Percentiles rank a stretch among this genome's conserved stretches.
phyloP scores from a whole-genome alignment of 2,113 vertebrate genomes.

The Corvus moneduloides region DNA sequence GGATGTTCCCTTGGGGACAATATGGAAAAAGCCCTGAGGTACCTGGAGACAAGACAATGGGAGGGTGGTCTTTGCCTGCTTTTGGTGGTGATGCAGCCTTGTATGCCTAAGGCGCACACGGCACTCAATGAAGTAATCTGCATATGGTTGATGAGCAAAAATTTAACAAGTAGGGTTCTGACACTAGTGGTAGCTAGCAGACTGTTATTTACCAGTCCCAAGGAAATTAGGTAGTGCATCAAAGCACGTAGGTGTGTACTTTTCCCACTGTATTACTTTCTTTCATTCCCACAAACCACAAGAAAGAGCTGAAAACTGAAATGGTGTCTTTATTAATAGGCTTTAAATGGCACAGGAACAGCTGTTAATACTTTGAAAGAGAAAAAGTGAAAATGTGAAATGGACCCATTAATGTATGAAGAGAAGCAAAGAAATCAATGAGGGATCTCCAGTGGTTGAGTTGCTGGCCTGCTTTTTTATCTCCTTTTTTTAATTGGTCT shows the following conservation, averaged over 20 bases:
- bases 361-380: conserved; percentile 15
- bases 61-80: not conserved
- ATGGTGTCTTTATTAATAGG: not conserved
- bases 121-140: not conserved
- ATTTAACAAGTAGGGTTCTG: not conserved
- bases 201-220: not conserved
- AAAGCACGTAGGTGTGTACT: not conserved
- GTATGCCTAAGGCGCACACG: not conserved
- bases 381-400: conserved; percentile 13
- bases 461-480: conserved; percentile 25
- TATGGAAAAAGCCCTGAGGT: not conserved
- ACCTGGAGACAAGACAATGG: not conserved
- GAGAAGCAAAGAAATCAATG: conserved; percentile 42
- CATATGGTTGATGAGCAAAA: not conserved
- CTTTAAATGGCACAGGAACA: conserved; percentile 29
- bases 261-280: not conserved
- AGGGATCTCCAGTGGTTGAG: conserved; percentile 11
- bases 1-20: not conserved
- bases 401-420: conserved; percentile 37
- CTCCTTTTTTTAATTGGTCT: conserved; percentile 38
- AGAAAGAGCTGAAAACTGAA: conserved; percentile 4
- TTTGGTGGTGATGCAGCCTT: not conserved
- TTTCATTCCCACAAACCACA: not conserved
- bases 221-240: not conserved
- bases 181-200: not conserved